Conservation (phyloP, 2,888 invertebrate species). For the Drosophila incognita region DNA sequence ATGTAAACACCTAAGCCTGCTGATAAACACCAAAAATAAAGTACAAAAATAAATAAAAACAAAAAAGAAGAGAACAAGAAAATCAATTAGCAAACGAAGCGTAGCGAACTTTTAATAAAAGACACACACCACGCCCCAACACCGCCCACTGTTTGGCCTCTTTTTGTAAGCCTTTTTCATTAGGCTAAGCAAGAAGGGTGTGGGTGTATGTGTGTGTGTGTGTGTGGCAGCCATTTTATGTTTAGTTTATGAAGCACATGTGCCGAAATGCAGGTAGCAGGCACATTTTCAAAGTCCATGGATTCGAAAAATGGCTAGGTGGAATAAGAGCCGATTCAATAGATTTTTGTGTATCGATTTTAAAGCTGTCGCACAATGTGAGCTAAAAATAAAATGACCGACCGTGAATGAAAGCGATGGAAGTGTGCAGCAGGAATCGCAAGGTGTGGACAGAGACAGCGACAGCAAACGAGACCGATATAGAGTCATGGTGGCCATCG, state of each 20-base stretch:
- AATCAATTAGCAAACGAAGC: slow-evolving; percentile 69
- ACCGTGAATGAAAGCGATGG: slow-evolving; percentile 12
- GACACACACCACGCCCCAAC: slow-evolving; percentile 16
- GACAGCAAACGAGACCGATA: slow-evolving; percentile 1
- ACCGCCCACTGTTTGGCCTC: slow-evolving; percentile 24
- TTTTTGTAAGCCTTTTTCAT: slow-evolving; percentile 64
- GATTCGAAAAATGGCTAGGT: slow-evolving; percentile 45
- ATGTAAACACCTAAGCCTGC: slow-evolving; percentile 95
- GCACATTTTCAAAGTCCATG: slow-evolving; percentile 21
- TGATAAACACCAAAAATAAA: slow-evolving; percentile 17
- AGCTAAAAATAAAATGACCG: slow-evolving; percentile 75
- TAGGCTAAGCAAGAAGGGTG: slow-evolving; percentile 23
- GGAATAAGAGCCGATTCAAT: slow-evolving; percentile 62
- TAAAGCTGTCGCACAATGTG: slow-evolving; percentile 65
- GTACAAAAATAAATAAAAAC: not conserved
- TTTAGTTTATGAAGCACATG: slow-evolving; percentile 74
- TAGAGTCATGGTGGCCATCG: slow-evolving; percentile 9
- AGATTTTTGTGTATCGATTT: slow-evolving; percentile 74
- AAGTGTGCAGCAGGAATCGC: slow-evolving; percentile 17
- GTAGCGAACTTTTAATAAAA: slow-evolving; percentile 69
- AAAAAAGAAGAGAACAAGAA: slow-evolving; percentile 16
- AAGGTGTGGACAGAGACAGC: slow-evolving; percentile 15
- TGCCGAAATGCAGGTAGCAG: slow-evolving; percentile 40
- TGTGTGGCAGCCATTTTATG: slow-evolving; percentile 64
- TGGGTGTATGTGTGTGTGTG: slow-evolving; percentile 9